Evolutionary conservation across 30 jellyfish, hydroid and myxozoan species (phyloP).

Genomic region (Catostylus mosaicus): DNA sequence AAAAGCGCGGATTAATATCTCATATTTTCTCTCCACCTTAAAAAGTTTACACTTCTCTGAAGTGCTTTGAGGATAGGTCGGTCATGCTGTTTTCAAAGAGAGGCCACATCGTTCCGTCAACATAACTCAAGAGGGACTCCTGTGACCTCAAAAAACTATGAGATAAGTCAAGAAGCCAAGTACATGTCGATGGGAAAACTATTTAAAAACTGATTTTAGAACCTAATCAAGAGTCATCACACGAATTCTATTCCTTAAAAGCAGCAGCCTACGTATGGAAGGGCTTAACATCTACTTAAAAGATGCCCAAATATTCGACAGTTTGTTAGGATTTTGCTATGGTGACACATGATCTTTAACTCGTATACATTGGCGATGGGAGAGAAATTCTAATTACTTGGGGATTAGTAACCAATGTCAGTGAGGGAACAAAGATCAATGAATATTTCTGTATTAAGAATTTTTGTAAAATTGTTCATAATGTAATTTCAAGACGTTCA

Average conservation of each 20-base stretch:
- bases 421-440: background rate
- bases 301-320: background rate
- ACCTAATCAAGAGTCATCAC: background rate
- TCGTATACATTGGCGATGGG: background rate
- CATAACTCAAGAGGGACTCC: too few relatives aligned
- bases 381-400: background rate
- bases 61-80: too few relatives aligned
- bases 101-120: too few relatives aligned
- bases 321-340: background rate
- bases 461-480: background rate
- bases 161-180: too few relatives aligned
- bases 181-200: too few relatives aligned
- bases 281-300: background rate
- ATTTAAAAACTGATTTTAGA: too few relatives aligned
- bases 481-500: background rate
- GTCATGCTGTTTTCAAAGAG: too few relatives aligned
- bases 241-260: background rate
- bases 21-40: too few relatives aligned
- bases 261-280: background rate
- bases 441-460: background rate
- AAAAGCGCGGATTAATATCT: too few relatives aligned
- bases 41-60: too few relatives aligned
- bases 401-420: background rate
- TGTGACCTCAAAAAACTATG: too few relatives aligned
- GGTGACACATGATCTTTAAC: conserved; percentile 1